These are phyloP conservation scores for Nezara viridula DNA, from an alignment of 2,888 invertebrate species.

Conservation along the genomic window DNA sequence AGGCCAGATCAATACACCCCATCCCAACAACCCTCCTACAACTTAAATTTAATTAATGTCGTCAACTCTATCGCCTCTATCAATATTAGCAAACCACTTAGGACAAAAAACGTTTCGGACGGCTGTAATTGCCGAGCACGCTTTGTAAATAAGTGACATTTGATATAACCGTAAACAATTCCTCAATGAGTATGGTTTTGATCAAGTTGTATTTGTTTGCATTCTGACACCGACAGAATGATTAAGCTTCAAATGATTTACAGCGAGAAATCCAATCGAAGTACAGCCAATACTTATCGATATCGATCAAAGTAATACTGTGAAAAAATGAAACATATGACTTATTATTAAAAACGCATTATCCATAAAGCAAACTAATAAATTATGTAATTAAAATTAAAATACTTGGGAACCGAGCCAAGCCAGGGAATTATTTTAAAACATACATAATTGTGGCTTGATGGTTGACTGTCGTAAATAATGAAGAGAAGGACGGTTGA, in stretches of 20 bases:
- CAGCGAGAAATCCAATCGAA: neutral
- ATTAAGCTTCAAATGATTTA: neutral
- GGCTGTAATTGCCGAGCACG: neutral
- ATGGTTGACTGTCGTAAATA: too few species aligned
- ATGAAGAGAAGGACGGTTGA: too few species aligned
- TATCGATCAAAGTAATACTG: too few species aligned
- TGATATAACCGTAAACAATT: neutral
- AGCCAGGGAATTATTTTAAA: too few species aligned
- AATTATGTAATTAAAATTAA: too few species aligned
- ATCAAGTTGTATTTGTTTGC: too few species aligned
- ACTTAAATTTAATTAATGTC: neutral
- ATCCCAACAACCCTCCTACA: neutral
- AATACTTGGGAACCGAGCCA: too few species aligned
- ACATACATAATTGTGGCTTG: too few species aligned
- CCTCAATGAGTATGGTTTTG: neutral
- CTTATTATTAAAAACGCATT: too few species aligned
- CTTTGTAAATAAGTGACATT: neutral
- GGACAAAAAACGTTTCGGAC: neutral
- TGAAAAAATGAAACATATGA: too few species aligned
- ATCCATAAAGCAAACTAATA: too few species aligned
- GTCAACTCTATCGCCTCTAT: neutral
- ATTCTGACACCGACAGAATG: neutral
- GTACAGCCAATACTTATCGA: too few species aligned
- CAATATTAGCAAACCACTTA: neutral
- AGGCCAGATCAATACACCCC: neutral